Conservation (phyloP, 2,888 invertebrate genomes). For the Drosophila mimica region DNA sequence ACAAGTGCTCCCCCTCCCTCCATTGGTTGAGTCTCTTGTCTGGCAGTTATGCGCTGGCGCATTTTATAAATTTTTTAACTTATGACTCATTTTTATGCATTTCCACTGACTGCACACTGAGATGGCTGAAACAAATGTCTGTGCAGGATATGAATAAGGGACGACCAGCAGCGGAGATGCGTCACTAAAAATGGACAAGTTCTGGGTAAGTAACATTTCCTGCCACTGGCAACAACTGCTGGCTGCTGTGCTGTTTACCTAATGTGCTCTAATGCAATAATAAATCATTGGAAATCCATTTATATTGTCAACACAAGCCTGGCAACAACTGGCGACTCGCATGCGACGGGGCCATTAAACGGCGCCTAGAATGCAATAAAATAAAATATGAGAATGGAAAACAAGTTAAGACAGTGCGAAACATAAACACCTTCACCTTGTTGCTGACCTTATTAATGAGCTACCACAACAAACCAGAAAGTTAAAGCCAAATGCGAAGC, state of each 20-base stretch:
- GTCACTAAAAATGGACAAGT: slow-evolving; percentile 9
- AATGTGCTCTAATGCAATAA: slow-evolving; percentile 83
- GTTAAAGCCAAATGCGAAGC: slow-evolving; percentile 18
- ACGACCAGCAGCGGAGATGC: not conserved
- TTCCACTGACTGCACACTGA: slow-evolving; percentile 73
- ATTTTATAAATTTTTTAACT: slow-evolving; percentile 80
- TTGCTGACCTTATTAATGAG: slow-evolving; percentile 52
- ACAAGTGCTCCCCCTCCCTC: not conserved
- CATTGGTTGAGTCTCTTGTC: slow-evolving; percentile 22
- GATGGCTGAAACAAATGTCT: slow-evolving; percentile 61
- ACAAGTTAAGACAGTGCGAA: slow-evolving; percentile 56
- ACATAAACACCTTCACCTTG: slow-evolving; percentile 70
- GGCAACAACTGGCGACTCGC: slow-evolving; percentile 60
- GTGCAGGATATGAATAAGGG: not conserved
- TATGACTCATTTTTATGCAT: slow-evolving; percentile 79
- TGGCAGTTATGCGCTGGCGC: slow-evolving; percentile 73
- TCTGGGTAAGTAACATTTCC: slow-evolving; percentile 10
- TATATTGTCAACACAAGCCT: slow-evolving; percentile 81
- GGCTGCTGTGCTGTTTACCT: slow-evolving; percentile 38
- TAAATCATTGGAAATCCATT: slow-evolving; percentile 83
- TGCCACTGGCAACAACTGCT: slow-evolving; percentile 16
- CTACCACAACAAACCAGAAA: slow-evolving; percentile 29
- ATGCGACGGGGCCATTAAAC: slow-evolving; percentile 65
- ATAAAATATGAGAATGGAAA: slow-evolving; percentile 29
- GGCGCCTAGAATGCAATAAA: slow-evolving; percentile 63